Evolutionary conservation across 2,113 vertebrate genomes (phyloP).

Genomic region (Dromas ardeola): DNA sequence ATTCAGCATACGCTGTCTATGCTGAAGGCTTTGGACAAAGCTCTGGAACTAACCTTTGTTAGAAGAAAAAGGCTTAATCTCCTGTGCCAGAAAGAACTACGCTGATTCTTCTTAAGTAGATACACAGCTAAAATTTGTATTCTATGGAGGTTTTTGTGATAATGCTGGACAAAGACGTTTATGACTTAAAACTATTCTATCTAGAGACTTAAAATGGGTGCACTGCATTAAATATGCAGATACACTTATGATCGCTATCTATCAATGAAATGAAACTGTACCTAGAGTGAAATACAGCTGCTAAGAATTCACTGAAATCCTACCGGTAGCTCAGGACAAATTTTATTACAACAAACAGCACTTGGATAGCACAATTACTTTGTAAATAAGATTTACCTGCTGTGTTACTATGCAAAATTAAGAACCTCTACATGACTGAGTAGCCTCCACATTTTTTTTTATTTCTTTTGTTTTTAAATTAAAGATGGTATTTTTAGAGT

Average conservation of each 20-base stretch:
- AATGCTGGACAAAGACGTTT: neutral
- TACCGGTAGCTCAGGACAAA: neutral
- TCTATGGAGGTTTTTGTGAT: neutral
- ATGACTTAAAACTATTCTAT: neutral
- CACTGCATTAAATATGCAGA: neutral
- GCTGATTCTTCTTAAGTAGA: neutral
- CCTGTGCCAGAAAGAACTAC: neutral
- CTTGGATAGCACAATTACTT: neutral
- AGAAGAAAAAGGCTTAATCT: neutral
- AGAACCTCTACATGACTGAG: neutral
- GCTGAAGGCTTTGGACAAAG: neutral
- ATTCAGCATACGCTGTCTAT: neutral
- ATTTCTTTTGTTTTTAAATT: neutral
- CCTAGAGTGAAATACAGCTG: neutral
- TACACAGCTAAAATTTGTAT: neutral
- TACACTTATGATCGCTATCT: neutral
- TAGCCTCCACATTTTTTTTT: neutral
- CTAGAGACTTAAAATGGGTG: neutral
- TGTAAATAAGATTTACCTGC: neutral
- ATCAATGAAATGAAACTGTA: neutral
- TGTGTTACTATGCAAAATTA: neutral
- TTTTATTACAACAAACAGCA: neutral
- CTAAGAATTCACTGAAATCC: neutral
- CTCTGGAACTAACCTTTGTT: neutral
- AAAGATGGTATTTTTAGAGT: neutral